Evolutionary conservation across 2,797 vertebrate genomes (phyloP), one percentile per base, ranked within the genome.

Genomic region (Hippoglossus hippoglossus): DNA sequence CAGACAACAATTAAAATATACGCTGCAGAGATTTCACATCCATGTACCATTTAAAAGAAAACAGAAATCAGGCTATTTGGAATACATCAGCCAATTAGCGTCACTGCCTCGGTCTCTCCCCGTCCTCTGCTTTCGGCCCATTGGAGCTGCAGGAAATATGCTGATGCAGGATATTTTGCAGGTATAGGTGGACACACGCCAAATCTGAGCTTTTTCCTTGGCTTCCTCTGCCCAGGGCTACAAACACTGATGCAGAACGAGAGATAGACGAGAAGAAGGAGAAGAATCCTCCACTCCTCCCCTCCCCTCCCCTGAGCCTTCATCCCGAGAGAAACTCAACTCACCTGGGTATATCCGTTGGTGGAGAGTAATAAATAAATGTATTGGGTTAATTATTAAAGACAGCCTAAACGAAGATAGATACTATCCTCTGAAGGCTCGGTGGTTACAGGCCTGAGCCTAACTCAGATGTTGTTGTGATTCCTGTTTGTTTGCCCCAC

Each of bases 351-450:
- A 82, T 91, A 76, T 88, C 74, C 39, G 51, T 73, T 81, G 75
- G 75, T 58, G 77, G 79, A 87, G 67, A 79, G 86, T 70, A 83
- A 93, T 92, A 94, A 92, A 94, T 92, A 93, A 86, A 92, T 87
- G 82, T 73, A 87, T 84, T 36, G 64, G 77, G 84, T 94, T 94
- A 90, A 94, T 94, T 90, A 94, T 93, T 93, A 87, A 94, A 93
- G 84, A 90, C 88, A 88, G 90, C 91, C 89, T 91, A 91, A 94
- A 92, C 57, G 88, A 90, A 89, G 86, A 90, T 81, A 88, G 84
- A 92, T 85, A 26, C 64, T 72, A 87, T 91, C 85, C 88, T 93
- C 91, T 74, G 79, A 81, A 87, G 91, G 69, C 80, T 72, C 22
- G 44, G 52, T 60, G 71, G 50, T 80, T 73, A 74, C 51, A 75